Conservation (phyloP, 2,797 vertebrate species). For the Chloroceryle amazona region DNA sequence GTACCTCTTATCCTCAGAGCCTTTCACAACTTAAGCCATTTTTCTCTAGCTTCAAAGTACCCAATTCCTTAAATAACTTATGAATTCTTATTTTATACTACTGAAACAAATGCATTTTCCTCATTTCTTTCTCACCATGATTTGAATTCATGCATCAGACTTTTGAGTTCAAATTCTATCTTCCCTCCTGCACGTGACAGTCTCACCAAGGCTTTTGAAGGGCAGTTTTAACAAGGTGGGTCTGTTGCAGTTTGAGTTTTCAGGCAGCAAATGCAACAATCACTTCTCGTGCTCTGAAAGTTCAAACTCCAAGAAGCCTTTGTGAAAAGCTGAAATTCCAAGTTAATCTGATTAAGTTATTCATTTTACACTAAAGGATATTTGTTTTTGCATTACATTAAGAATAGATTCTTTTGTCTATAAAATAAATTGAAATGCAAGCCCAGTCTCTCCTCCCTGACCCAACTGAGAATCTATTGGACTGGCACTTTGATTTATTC, state of each 20-base stretch:
- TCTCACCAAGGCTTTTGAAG: background rate
- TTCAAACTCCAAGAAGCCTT: slow-evolving; percentile 24
- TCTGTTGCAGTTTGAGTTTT: background rate
- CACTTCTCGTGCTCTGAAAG: background rate
- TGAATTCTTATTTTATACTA: background rate
- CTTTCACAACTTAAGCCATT: accelerated
- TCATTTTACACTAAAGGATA: background rate
- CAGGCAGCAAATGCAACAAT: background rate
- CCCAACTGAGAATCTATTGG: background rate
- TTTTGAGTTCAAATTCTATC: background rate
- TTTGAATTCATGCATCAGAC: background rate
- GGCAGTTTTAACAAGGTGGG: background rate
- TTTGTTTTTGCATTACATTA: background rate
- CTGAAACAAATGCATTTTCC: background rate
- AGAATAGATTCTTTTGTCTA: background rate
- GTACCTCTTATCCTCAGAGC: background rate
- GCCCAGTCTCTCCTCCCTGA: background rate
- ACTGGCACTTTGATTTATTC: background rate
- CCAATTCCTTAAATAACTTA: background rate
- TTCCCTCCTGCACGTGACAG: background rate
- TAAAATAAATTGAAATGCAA: background rate
- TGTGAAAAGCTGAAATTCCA: slow-evolving; percentile 36
- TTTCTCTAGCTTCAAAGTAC: background rate
- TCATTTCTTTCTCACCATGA: background rate
- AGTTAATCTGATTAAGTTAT: slow-evolving; percentile 41